A percentile compares a stretch with the other conserved stretches of the same genome.
Evolutionary conservation across 2,113 vertebrate genomes (phyloP).

Genomic region (Eolophus roseicapilla): DNA sequence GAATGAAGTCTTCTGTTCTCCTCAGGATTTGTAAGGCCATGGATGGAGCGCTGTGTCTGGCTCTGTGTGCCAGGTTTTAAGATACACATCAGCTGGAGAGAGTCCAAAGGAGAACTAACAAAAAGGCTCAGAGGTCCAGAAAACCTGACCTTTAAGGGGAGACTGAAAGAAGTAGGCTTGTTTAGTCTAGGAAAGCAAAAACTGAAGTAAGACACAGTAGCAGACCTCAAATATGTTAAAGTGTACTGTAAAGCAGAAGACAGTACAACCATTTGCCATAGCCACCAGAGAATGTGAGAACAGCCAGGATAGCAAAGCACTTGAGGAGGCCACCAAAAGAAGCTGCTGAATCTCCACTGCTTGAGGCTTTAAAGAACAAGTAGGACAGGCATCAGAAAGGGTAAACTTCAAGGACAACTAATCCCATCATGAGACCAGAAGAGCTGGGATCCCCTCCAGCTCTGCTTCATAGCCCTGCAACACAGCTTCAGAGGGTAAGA

Average conservation of each 20-base stretch:
- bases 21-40: background rate
- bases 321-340: background rate
- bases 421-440: background rate
- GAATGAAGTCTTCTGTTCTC: background rate
- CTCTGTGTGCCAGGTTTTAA: background rate
- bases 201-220: background rate
- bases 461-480: background rate
- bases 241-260: background rate
- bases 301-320: background rate
- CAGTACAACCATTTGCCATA: background rate
- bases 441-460: background rate
- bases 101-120: conserved; percentile 23
- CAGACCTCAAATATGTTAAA: background rate
- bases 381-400: background rate
- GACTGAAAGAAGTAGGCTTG: background rate
- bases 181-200: conserved; percentile 32
- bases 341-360: background rate
- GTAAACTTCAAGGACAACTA: background rate
- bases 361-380: background rate
- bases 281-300: accelerated
- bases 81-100: background rate
- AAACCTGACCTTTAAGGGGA: background rate
- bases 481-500: background rate
- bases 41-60: background rate
- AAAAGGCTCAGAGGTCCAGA: background rate